A percentile compares a stretch with the other conserved stretches of the same genome.
These are phyloP conservation scores for Crotalus horridus DNA, from an alignment of 2,113 vertebrate genomes.

Conservation along the genomic window DNA sequence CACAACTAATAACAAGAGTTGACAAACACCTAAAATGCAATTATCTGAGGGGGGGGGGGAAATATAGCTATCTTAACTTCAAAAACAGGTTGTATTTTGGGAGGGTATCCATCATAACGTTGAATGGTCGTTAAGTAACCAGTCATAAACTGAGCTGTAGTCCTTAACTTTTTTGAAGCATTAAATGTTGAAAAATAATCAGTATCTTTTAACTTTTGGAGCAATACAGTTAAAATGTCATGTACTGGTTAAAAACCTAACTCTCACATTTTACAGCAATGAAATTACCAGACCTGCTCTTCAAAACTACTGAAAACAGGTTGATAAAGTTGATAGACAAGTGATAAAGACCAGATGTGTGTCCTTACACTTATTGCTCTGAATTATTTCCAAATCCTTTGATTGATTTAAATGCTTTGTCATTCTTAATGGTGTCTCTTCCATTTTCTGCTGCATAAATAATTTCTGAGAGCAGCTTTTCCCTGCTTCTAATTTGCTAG, in stretches of 20 bases:
- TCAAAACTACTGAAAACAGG: neutral
- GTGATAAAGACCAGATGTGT: neutral
- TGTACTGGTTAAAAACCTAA: no score
- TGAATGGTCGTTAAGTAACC: neutral
- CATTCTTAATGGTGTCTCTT: neutral
- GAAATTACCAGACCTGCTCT: neutral
- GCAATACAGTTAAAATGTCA: no score
- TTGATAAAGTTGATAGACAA: neutral
- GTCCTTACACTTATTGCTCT: neutral
- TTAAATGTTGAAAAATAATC: neutral
- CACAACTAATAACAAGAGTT: no score
- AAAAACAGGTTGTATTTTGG: neutral
- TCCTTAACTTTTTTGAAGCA: neutral
- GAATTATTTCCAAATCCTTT: neutral
- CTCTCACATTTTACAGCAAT: neutral
- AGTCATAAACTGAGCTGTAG: neutral
- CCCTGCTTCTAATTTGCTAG: neutral
- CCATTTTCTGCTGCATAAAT: neutral
- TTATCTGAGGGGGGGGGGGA: no score
- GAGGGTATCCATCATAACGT: neutral
- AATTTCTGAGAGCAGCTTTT: neutral
- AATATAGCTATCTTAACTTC: neutral
- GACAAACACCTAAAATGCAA: no score
- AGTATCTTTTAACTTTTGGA: neutral
- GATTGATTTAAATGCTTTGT: neutral